These are phyloP conservation scores for Parauchenoglanis ngamensis DNA, from an alignment of 2,797 vertebrate species.

Conservation along the genomic window DNA sequence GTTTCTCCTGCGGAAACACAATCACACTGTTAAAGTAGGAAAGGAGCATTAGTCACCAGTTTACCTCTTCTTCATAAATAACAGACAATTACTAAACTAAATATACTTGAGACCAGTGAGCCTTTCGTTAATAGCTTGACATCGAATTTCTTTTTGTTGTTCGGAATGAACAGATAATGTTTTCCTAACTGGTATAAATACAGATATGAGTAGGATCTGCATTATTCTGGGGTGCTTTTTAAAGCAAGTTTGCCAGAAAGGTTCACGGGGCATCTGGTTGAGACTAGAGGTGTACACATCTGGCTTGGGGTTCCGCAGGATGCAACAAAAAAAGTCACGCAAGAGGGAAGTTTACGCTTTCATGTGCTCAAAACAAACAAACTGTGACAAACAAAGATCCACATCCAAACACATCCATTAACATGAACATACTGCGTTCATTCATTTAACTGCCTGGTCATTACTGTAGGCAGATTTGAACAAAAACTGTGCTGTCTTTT, in stretches of 20 bases:
- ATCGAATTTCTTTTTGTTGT: not conserved
- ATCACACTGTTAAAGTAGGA: not conserved
- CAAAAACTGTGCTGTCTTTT: not conserved
- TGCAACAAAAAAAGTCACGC: not conserved
- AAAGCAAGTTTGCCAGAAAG: not conserved
- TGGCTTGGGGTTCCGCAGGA: not conserved
- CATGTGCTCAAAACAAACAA: not conserved
- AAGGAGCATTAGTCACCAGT: not conserved
- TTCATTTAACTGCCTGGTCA: not conserved
- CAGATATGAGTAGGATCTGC: not conserved
- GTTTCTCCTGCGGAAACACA: conserved; percentile 73
- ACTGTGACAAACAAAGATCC: not conserved
- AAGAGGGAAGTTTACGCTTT: not conserved
- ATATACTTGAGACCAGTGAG: not conserved
- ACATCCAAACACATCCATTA: not conserved
- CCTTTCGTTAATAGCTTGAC: not conserved
- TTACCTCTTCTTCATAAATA: not conserved
- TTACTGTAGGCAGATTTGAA: not conserved
- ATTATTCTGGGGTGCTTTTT: not conserved
- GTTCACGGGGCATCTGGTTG: not conserved
- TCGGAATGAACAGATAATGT: not conserved
- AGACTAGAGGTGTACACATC: conserved; percentile 11
- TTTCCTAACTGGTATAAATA: not conserved
- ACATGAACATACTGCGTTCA: not conserved
- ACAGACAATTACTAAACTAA: not conserved